Conservation (phyloP, 2,797 vertebrate species). For the Pristis pectinata region DNA sequence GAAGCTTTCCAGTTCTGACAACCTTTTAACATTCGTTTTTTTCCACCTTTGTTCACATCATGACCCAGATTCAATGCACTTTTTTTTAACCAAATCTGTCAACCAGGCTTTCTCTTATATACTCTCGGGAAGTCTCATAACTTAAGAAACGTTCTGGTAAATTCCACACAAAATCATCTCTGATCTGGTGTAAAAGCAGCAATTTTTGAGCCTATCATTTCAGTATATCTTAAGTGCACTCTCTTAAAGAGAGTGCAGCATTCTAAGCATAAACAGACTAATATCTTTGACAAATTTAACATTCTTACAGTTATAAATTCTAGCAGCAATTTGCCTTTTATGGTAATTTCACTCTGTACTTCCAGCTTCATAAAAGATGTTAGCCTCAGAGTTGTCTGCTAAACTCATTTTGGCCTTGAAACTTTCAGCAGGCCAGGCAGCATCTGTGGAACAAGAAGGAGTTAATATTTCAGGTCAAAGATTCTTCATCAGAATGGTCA, state of each 20-base stretch:
- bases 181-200: too few relatives aligned
- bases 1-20: too few relatives aligned
- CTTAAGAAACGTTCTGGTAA: not conserved
- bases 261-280: not conserved
- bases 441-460: too few relatives aligned
- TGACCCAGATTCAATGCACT: too few relatives aligned
- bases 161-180: not conserved
- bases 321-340: not conserved
- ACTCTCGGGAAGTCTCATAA: not conserved
- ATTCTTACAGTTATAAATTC: not conserved
- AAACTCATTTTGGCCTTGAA: too few relatives aligned
- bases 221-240: not conserved
- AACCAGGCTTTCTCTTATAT: not conserved
- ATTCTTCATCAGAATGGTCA: too few relatives aligned
- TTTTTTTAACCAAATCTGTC: too few relatives aligned
- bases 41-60: too few relatives aligned
- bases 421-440: too few relatives aligned
- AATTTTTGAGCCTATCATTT: not conserved
- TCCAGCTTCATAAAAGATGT: not conserved
- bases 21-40: too few relatives aligned
- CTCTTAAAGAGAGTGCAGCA: not conserved
- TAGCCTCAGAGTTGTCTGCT: not conserved
- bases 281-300: not conserved
- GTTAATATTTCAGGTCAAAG: too few relatives aligned
- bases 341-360: not conserved